These are phyloP conservation scores for Portevinia maculata DNA, from an alignment of 2,888 invertebrate genomes.

Conservation along the genomic window DNA sequence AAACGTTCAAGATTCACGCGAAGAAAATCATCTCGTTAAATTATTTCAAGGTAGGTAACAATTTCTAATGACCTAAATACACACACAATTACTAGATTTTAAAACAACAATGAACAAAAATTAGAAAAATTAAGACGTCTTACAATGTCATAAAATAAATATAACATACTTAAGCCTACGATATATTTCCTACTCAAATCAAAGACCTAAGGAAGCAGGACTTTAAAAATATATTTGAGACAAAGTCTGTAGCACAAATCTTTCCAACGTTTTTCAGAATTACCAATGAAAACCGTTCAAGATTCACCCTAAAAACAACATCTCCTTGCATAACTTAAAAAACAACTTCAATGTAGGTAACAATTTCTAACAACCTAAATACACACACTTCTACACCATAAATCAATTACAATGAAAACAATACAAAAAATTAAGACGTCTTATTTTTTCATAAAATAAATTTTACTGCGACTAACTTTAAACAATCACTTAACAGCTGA, in stretches of 20 bases:
- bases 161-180: not conserved
- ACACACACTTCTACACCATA: slow-evolving; percentile 50
- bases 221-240: slow-evolving; percentile 8
- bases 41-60: slow-evolving; percentile 45
- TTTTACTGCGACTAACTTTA: not conserved
- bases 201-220: slow-evolving; percentile 52
- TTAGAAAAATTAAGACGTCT: slow-evolving; percentile 15
- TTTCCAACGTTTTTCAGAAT: slow-evolving; percentile 21
- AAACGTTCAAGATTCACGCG: slow-evolving; percentile 27
- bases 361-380: slow-evolving; percentile 34
- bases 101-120: slow-evolving; percentile 38
- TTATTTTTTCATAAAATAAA: not conserved
- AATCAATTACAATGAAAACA: slow-evolving; percentile 32
- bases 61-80: slow-evolving; percentile 37
- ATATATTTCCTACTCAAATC: slow-evolving; percentile 2
- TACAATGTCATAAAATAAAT: not conserved
- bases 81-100: slow-evolving; percentile 39
- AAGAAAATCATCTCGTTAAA: slow-evolving; percentile 17
- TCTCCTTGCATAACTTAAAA: not conserved
- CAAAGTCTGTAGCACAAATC: slow-evolving; percentile 36
- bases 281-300: slow-evolving; percentile 26
- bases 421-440: slow-evolving; percentile 14
- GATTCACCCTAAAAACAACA: slow-evolving; percentile 39
- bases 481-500: not conserved
- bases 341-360: slow-evolving; percentile 37